Percentiles rank a stretch among this genome's conserved stretches.
Conservation (phyloP, 2,888 invertebrate genomes). For the Heliconius cydno region DNA sequence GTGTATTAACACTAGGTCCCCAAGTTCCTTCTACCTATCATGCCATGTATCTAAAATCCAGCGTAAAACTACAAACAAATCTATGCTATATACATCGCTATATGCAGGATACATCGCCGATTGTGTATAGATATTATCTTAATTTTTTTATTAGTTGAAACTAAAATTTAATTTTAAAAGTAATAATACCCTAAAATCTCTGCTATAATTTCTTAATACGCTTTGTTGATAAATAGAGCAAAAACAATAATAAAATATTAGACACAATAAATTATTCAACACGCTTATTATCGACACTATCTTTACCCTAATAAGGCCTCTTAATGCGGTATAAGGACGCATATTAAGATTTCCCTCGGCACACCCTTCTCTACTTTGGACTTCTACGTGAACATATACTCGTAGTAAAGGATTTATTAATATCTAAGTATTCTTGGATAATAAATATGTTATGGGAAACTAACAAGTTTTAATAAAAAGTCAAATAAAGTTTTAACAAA, state of each 20-base stretch:
- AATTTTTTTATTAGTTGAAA: no score
- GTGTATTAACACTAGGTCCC: no score
- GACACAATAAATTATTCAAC: background rate
- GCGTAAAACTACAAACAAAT: no score
- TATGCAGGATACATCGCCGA: no score
- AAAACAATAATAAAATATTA: background rate
- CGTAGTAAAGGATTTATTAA: constrained; percentile 35
- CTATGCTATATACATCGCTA: no score
- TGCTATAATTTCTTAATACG: no score
- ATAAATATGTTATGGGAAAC: background rate
- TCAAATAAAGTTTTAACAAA: constrained; percentile 4
- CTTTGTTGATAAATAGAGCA: no score
- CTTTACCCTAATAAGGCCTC: constrained; percentile 39
- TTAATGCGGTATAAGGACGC: constrained; percentile 41
- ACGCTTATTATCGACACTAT: constrained; percentile 9
- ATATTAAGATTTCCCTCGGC: constrained; percentile 44
- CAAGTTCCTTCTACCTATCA: no score
- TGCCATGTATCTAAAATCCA: no score
- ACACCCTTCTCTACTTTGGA: constrained; percentile 40
- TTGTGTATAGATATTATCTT: no score
- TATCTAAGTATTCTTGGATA: constrained; percentile 10
- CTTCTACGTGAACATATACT: constrained; percentile 27
- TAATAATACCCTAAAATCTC: no score
- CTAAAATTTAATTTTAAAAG: no score
- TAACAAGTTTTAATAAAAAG: background rate